Evolutionary conservation across 2,888 invertebrate genomes (phyloP), one percentile per base, ranked within the genome.

Genomic region (Physocephala rufipes): DNA sequence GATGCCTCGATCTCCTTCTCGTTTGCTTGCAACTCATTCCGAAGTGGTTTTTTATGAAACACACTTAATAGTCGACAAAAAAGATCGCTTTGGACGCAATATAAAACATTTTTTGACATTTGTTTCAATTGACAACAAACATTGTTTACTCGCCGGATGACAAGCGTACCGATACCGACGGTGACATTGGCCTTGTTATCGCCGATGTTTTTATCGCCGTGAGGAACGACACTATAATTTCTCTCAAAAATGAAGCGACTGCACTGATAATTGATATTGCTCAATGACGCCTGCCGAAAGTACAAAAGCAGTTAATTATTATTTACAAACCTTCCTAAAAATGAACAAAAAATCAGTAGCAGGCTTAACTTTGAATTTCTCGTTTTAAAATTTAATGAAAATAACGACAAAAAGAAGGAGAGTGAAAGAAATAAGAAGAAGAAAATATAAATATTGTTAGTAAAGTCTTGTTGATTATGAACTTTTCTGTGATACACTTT

Each of bases 71-170:
- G 7, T 61, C 30, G 28, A 16, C 51, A 16, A 9, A 36, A 51
- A 51, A 12, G 3, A 51, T 19, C 59, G n/a, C 9, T 21, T n/a
- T 12, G 63, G 19, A 63, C 36, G 43, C 36, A 21, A 65, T 21
- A 13, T 7, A 49, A 49, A 21, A 49, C 65, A n/a, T 58, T 59
- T 36, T 30, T 43, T 58, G 67, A 58, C 67, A 67, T 67, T 67
- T 67, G 67, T 67, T 43, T n/a, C 59, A 43, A 51, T 55, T 67
- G 67, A 67, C 67, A 67, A 58, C 67, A 45, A 67, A 58, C 67
- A 59, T 58, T 67, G 67, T 67, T 65, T 28, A n/a, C 24, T 15
- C 43, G 4, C 9, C 36, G 36, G 45, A 67, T 58, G 51, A 43
- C 58, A 49, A 58, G 21, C 9, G 19, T 15, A 53, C 36, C 53